Evolutionary conservation across 2,888 invertebrate species (phyloP).

Genomic region (Eledone cirrhosa): DNA sequence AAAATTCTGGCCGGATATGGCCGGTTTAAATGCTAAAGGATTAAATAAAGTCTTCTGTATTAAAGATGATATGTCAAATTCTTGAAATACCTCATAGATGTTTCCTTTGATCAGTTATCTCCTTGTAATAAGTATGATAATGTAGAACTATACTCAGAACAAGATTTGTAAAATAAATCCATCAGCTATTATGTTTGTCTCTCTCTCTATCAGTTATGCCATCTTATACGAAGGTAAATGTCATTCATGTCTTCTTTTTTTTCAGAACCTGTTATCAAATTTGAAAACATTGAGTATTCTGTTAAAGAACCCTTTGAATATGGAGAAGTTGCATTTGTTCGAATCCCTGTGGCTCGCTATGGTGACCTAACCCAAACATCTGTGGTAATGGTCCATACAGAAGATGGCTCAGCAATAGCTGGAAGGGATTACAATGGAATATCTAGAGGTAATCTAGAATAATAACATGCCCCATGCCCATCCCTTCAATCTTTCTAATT

Average conservation of each 20-base stretch:
- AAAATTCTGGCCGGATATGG: too few species aligned
- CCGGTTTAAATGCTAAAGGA: too few species aligned
- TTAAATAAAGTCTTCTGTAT: background rate
- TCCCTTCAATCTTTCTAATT: too few species aligned
- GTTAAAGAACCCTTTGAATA: conserved; percentile 62
- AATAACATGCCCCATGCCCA: too few species aligned
- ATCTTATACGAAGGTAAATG: background rate
- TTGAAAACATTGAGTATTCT: conserved; percentile 57
- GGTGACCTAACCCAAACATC: conserved; percentile 63
- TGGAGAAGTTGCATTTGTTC: conserved; percentile 53
- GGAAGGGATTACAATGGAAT: conserved; percentile 64
- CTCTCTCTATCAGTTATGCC: background rate
- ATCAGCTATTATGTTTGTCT: too few species aligned
- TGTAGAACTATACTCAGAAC: too few species aligned
- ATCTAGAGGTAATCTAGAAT: conserved; percentile 54
- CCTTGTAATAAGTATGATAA: too few species aligned
- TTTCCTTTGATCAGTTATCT: too few species aligned
- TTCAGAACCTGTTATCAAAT: conserved; percentile 62
- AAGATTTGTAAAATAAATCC: too few species aligned
- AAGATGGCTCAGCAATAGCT: conserved; percentile 65
- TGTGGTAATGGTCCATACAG: conserved; percentile 61
- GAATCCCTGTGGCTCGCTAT: conserved; percentile 58
- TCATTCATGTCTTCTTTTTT: conserved; percentile 3
- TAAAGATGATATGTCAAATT: background rate
- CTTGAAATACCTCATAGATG: too few species aligned